Percentiles rank a stretch among this genome's conserved stretches.
Conservation (phyloP, 2,888 invertebrate genomes). For the Diarsia dahlii region DNA sequence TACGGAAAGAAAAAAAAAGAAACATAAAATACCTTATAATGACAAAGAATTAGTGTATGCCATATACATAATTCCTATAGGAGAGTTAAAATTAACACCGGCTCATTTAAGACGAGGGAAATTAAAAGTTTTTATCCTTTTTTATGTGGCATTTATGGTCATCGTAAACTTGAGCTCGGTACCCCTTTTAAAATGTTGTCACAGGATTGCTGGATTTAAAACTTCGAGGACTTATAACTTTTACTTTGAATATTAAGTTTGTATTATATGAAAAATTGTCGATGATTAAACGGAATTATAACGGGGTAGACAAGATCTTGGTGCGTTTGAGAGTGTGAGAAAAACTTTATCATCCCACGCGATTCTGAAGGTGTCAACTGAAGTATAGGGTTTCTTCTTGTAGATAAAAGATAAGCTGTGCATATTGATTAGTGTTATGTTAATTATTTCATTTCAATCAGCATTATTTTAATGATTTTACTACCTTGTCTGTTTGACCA, state of each 20-base stretch:
- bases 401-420: constrained; percentile 37
- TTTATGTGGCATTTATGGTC: constrained; percentile 89
- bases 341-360: constrained; percentile 33
- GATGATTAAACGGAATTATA: constrained; percentile 44
- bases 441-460: constrained; percentile 49
- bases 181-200: constrained; percentile 84
- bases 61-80: constrained; percentile 73
- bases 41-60: constrained; percentile 86
- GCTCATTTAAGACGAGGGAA: constrained; percentile 86
- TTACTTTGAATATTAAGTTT: constrained; percentile 62
- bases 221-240: constrained; percentile 66
- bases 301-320: constrained; percentile 19
- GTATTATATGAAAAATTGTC: constrained; percentile 29
- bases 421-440: constrained; percentile 24
- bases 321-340: constrained; percentile 18
- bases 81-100: constrained; percentile 88
- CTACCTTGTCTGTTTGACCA: neutral
- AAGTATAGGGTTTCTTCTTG: constrained; percentile 39
- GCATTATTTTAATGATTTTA: constrained; percentile 9
- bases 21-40: constrained; percentile 83
- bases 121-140: constrained; percentile 89
- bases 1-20: constrained; percentile 76
- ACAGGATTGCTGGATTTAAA: constrained; percentile 73
- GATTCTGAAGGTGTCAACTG: constrained; percentile 8
- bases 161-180: constrained; percentile 83